Base-by-base conservation (phyloP, 1,140 invertebrate species). In the Sycophila sp. region DNA sequence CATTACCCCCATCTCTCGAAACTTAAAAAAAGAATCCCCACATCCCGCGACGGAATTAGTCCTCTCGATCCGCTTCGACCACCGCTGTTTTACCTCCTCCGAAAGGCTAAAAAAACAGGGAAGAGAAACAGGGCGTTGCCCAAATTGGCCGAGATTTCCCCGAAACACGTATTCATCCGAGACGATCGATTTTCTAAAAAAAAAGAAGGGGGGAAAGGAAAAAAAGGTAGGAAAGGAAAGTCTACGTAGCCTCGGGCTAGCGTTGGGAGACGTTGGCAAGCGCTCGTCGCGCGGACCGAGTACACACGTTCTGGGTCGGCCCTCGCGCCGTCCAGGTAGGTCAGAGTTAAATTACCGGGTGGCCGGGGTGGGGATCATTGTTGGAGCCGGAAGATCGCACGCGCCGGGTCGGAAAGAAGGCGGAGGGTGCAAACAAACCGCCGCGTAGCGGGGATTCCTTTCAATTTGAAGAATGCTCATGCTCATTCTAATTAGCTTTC, bases 401-500 rank as follows among this genome's bases (percentile, higher is more conserved):
- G 26, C 24, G 5, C 8, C 15, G 6, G 1, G 30, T 32, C 13
- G 5, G 24, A 10, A n/a, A 22, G 13, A 30, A 17, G 15, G 8
- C 28, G n/a, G 32, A 30, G 51, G 28, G 28, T n/a, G 38, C 11
- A 60, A 60, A 60, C 13, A 60, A 60, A 42, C 34, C 34, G n/a
- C n/a, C 58, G 15, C 28, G 36, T n/a, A 30, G 22, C 24, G 24
- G 22, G 24, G 22, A 58, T 58, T 26, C 55, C 55, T 58, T 58
- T 58, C 30, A 58, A 58, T 22, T 10, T 58, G 7, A 24, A 60
- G 22, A 42, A 38, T 42, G 4, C 53, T 53, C 11, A 26, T 26
- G 49, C 36, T 60, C 36, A n/a, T 60, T 60, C 36, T 60, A 60
- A 60, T 60, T 60, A 60, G 58, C 58, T 42, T 60, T 60, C 19